Conservation (phyloP, 1,140 invertebrate genomes). For the Drosophila repletoides region DNA sequence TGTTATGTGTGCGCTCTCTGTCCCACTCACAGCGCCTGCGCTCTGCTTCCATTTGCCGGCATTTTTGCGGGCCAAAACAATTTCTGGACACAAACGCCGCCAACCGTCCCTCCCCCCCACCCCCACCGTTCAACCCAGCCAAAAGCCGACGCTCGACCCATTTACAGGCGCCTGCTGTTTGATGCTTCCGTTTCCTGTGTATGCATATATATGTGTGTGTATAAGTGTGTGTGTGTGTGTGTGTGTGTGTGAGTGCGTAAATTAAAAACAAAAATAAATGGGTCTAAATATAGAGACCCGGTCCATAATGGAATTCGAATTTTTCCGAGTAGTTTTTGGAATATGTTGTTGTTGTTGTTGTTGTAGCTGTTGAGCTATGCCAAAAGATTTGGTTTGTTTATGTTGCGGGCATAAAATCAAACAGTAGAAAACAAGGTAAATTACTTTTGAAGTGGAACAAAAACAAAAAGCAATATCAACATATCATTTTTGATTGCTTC, state of each 20-base stretch:
- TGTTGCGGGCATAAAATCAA: slow-evolving; percentile 22
- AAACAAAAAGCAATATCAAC: slow-evolving; percentile 31
- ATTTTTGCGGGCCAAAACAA: slow-evolving; percentile 42
- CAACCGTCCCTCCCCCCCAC: background rate
- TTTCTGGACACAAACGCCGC: slow-evolving; percentile 7
- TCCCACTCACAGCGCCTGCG: slow-evolving; percentile 41
- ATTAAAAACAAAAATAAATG: too few species aligned
- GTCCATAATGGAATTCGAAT: slow-evolving; percentile 39
- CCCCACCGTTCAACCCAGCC: too few species aligned
- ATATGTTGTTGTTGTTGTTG: too few species aligned
- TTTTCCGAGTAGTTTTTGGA: slow-evolving; percentile 36
- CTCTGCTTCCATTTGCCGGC: slow-evolving; percentile 56
- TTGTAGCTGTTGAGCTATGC: too few species aligned
- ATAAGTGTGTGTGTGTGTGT: slow-evolving; percentile 7
- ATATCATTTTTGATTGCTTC: slow-evolving; percentile 51
- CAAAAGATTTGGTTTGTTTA: slow-evolving; percentile 34
- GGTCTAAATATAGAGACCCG: slow-evolving; percentile 47
- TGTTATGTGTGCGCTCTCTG: slow-evolving; percentile 15
- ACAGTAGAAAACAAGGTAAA: slow-evolving; percentile 62
- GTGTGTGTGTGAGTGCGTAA: slow-evolving; percentile 2
- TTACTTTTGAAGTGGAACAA: slow-evolving; percentile 61
- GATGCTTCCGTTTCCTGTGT: slow-evolving; percentile 65
- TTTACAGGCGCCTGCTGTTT: background rate
- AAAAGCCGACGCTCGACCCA: background rate
- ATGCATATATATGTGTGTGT: slow-evolving; percentile 4